Base-by-base conservation (phyloP, 1,140 invertebrate species). In the Penaeus chinensis region DNA sequence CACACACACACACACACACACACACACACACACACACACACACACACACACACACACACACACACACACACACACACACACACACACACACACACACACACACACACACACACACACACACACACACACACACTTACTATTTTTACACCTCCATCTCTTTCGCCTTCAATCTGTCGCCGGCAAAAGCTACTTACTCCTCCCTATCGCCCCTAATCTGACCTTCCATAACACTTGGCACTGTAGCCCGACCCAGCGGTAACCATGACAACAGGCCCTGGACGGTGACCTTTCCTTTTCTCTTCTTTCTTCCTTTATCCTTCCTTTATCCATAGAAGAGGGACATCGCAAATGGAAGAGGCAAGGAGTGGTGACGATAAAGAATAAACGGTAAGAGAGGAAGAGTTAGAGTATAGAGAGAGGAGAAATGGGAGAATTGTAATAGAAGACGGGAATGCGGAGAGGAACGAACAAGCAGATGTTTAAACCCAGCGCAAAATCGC, bases 1-100 rank as follows among this genome's bases (percentile, higher is more conserved):
- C n/a, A 74, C n/a, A 74, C n/a, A 74, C n/a, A 74, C 11, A 74
- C n/a, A 74, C n/a, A 74, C n/a, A 74, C n/a, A 32, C n/a, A 74
- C n/a, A 74, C n/a, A 37, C n/a, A 74, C n/a, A 74, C 0, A 32
- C n/a, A 32, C n/a, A 32, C n/a, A 32, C 11, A 32, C n/a, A 32
- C n/a, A 32, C n/a, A 74, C n/a, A 74, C 24, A 16, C n/a, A 74
- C 27, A 74, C 11, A 74, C n/a, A 74, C 27, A 74, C 11, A 74
- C n/a, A 74, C n/a, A 18, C 7, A 74, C n/a, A 20, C n/a, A 27
- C n/a, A 42, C 32, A 8, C 37, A 42, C 37, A 42, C 32, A 8
- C 37, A 42, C 37, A 42, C 10, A 74, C n/a, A 74, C 10, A 74
- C n/a, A 32, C 10, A 74, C 11, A 32, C 10, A 32, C n/a, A 74